Base-by-base conservation (phyloP, 2,113 vertebrate genomes). In the Paratilapia polleni region DNA sequence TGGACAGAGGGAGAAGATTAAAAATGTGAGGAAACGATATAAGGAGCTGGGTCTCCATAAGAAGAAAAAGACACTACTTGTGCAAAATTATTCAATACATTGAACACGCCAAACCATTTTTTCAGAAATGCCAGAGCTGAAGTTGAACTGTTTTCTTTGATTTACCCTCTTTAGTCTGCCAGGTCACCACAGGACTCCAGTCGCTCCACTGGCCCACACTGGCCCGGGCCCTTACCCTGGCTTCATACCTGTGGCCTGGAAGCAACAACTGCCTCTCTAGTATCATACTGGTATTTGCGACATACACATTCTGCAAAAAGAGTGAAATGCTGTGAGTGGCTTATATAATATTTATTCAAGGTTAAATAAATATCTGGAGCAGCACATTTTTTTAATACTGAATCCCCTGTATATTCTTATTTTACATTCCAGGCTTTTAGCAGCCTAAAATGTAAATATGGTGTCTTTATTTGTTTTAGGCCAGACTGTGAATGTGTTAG, bases 141-240 rank as follows among this genome's bases (percentile, higher is more conserved):
- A 73, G 47, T 34, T 73, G 68, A 54, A 73, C 11, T 1, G 15
- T 15, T 56, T 54, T 28, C 31, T 77, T 14, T 61, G 13, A 78
- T 80, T 87, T 26, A 93, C 94, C 84, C 22, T 89, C 47, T 78
- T 87, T 13, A 22, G 64, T 90, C 38, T 61, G 15, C 94, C 94
- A 95, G 2, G 43, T 78, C 85, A 91, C 88, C 20, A 73, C 70
- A 3, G 87, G 75, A 79, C 92, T 95, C 95, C 95, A 96, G 78
- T 89, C n/a, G 57, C 94, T 95, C 94, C 94, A 95, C 26, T 78
- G 88, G 8, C 92, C 89, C 24, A 70, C 8, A 2, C 49, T 52
- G 49, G 57, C 82, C 60, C 47, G 36, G 4, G 83, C 87, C 79
- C 93, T 91, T 38, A 95, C 95, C 68, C 74, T 76, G 82, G 93